Percentiles rank a stretch among this genome's conserved stretches.
phyloP scores from a whole-genome alignment of 2,888 invertebrate species.

The Melitaea athalia region DNA sequence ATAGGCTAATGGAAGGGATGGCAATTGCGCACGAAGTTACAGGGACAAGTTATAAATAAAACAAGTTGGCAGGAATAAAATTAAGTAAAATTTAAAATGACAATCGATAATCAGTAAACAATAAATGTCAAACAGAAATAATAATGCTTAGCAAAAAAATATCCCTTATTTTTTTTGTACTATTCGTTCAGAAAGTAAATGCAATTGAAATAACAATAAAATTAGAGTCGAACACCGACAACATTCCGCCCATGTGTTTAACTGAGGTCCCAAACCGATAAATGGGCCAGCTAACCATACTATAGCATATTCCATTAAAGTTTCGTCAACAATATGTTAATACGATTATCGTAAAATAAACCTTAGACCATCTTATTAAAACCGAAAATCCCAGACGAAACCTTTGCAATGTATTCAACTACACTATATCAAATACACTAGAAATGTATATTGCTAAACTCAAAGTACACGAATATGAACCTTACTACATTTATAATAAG shows the following conservation, averaged over 20 bases:
- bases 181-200: slow-evolving; percentile 45
- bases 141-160: slow-evolving; percentile 57
- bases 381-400: slow-evolving; percentile 14
- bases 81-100: slow-evolving; percentile 23
- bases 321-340: slow-evolving; percentile 31
- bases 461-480: slow-evolving; percentile 34
- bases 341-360: slow-evolving; percentile 12
- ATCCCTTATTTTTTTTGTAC: slow-evolving; percentile 44
- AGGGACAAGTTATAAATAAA: not conserved
- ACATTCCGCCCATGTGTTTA: slow-evolving; percentile 68
- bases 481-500: slow-evolving; percentile 31
- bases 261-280: slow-evolving; percentile 51
- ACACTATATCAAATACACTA: slow-evolving; percentile 16
- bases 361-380: slow-evolving; percentile 17
- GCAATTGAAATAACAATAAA: slow-evolving; percentile 69
- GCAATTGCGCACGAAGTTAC: no score
- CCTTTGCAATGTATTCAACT: slow-evolving; percentile 4
- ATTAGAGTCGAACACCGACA: slow-evolving; percentile 60
- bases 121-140: slow-evolving; percentile 53
- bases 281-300: slow-evolving; percentile 64
- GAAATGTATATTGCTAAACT: slow-evolving; percentile 11
- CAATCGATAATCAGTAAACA: slow-evolving; percentile 49
- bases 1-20: no score
- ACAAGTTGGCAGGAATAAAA: slow-evolving; percentile 9
- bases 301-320: slow-evolving; percentile 27